Conservation (phyloP, 2,113 vertebrate species). For the Cervus canadensis region DNA sequence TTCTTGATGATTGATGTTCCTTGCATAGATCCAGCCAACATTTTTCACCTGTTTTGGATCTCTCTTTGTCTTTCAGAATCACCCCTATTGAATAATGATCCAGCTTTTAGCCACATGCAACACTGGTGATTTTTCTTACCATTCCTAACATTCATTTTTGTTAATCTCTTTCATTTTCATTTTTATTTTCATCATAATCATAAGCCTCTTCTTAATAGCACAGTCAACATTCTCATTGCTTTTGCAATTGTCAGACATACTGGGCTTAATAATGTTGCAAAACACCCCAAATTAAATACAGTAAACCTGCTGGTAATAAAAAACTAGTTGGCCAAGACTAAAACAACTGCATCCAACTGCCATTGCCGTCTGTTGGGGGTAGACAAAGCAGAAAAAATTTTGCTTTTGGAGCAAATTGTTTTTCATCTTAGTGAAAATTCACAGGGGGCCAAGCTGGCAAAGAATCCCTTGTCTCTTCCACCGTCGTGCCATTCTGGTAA, state of each 20-base stretch:
- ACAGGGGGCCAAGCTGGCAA: background rate
- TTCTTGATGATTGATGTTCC: background rate
- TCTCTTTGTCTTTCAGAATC: slow-evolving; percentile 11
- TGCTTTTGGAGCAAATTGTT: slow-evolving; percentile 14
- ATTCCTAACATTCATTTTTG: background rate
- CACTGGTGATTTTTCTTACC: background rate
- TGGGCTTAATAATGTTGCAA: slow-evolving; percentile 23
- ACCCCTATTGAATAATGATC: background rate
- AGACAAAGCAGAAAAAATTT: background rate
- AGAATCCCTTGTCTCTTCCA: background rate
- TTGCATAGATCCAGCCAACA: background rate
- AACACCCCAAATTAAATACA: slow-evolving; percentile 25
- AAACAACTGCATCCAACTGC: background rate
- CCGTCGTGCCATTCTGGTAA: background rate
- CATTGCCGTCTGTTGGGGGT: background rate
- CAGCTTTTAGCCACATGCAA: background rate
- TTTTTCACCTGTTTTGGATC: background rate
- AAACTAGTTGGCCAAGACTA: slow-evolving; percentile 15
- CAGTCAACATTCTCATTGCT: background rate
- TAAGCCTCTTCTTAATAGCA: background rate
- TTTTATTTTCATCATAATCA: slow-evolving; percentile 20
- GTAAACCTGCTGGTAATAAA: background rate
- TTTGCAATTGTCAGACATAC: slow-evolving; percentile 23
- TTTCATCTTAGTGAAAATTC: background rate
- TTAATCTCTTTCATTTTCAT: slow-evolving; percentile 16